Percentiles rank a stretch among this genome's conserved stretches.
These are phyloP conservation scores for Morelia viridis DNA, from an alignment of 2,797 vertebrate genomes.

Conservation along the genomic window DNA sequence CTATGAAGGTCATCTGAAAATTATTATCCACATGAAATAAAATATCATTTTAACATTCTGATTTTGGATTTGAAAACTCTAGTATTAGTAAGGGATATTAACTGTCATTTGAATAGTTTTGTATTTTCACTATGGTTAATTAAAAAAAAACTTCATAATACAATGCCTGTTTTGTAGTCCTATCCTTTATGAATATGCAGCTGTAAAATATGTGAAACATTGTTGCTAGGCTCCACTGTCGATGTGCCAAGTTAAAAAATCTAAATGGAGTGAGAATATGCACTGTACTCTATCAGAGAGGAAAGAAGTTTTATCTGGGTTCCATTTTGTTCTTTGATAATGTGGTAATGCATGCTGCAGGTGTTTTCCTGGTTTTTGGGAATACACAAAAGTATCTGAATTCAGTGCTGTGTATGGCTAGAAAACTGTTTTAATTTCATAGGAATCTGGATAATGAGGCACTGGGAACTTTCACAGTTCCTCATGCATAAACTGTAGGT, in stretches of 20 bases:
- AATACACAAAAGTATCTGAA: not conserved
- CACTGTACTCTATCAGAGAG: not conserved
- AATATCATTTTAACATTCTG: not conserved
- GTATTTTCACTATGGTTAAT: not conserved
- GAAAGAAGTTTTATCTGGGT: not conserved
- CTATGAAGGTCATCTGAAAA: not conserved
- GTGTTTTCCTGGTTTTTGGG: not conserved
- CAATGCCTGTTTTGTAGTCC: not conserved
- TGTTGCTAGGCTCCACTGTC: not conserved
- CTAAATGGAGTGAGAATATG: no score
- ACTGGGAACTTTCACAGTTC: not conserved
- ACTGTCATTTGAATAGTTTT: not conserved
- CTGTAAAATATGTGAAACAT: not conserved
- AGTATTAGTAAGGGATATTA: not conserved
- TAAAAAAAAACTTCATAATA: not conserved
- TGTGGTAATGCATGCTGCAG: not conserved
- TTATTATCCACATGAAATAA: not conserved
- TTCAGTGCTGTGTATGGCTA: not conserved
- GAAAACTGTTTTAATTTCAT: not conserved
- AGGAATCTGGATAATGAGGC: not conserved
- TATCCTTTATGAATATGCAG: not conserved
- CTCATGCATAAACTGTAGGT: not conserved
- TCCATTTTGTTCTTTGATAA: not conserved
- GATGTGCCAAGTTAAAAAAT: not conserved
- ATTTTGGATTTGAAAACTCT: not conserved